phyloP scores from a whole-genome alignment of 2,888 invertebrate species.

The Allolobophora icterica region DNA sequence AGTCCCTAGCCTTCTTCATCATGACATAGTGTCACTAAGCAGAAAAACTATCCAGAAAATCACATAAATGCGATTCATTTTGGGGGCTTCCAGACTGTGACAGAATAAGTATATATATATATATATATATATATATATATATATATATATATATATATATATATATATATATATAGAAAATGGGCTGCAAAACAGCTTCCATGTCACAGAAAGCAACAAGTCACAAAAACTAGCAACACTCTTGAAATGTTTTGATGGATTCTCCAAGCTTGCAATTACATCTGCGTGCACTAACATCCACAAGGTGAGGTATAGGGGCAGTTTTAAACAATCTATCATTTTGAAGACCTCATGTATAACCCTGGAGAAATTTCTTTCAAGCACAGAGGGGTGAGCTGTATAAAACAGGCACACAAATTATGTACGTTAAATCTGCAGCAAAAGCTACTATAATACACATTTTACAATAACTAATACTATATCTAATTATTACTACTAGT shows the following conservation, averaged over 20 bases:
- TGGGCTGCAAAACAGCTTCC: background rate
- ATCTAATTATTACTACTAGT: background rate
- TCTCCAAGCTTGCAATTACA: background rate
- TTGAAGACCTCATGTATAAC: background rate
- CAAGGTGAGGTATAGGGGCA: background rate
- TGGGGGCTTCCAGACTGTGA: too few species aligned
- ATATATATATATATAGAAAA: background rate
- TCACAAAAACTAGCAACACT: background rate
- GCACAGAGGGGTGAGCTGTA: background rate
- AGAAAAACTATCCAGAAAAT: too few species aligned
- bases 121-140: too few species aligned
- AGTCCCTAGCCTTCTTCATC: too few species aligned
- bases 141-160: too few species aligned
- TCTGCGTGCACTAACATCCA: background rate
- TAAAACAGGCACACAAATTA: background rate
- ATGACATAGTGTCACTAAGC: too few species aligned
- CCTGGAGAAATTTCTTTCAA: background rate
- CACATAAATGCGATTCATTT: too few species aligned
- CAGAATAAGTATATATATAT: too few species aligned
- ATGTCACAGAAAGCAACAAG: background rate
- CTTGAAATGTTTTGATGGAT: background rate
- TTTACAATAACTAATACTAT: background rate
- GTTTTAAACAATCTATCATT: background rate
- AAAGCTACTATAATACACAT: background rate
- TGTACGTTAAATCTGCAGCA: background rate